These are phyloP conservation scores for Hydriomena furcata DNA, from an alignment of 2,888 invertebrate species.

Conservation along the genomic window DNA sequence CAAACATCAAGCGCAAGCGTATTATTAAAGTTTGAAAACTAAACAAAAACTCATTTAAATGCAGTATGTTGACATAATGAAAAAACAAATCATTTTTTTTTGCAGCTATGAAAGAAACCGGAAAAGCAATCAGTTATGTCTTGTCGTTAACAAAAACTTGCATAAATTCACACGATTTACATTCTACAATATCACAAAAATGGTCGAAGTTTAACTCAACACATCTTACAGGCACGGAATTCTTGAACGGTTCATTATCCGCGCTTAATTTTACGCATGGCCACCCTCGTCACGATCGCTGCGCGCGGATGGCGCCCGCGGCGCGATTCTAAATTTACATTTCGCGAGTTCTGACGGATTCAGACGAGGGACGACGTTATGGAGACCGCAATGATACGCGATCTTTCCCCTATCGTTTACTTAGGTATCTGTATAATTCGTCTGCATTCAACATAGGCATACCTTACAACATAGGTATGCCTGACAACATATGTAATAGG, in stretches of 20 bases:
- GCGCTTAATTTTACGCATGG: constrained; percentile 82
- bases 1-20: neutral
- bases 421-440: constrained; percentile 16
- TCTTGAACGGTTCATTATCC: constrained; percentile 70
- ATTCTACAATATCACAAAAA: constrained; percentile 23
- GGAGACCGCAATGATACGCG: constrained; percentile 31
- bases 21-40: no score
- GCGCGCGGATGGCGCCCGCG: constrained; percentile 46
- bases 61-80: no score
- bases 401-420: constrained; percentile 26
- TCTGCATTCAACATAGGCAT: constrained; percentile 3
- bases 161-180: constrained; percentile 15
- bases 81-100: no score
- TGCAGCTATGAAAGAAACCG: no score
- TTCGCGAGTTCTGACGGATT: constrained; percentile 50
- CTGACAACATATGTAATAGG: no score
- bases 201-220: constrained; percentile 45
- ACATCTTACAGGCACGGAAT: constrained; percentile 46
- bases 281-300: constrained; percentile 63
- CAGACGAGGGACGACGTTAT: constrained; percentile 38
- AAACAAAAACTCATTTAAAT: no score
- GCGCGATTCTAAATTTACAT: constrained; percentile 57
- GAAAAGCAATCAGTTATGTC: no score
- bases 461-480: neutral
- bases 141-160: no score